A percentile compares a stretch with the other conserved stretches of the same genome.
phyloP scores from a whole-genome alignment of 1,140 invertebrate species.

The Bradysia coprophila region DNA sequence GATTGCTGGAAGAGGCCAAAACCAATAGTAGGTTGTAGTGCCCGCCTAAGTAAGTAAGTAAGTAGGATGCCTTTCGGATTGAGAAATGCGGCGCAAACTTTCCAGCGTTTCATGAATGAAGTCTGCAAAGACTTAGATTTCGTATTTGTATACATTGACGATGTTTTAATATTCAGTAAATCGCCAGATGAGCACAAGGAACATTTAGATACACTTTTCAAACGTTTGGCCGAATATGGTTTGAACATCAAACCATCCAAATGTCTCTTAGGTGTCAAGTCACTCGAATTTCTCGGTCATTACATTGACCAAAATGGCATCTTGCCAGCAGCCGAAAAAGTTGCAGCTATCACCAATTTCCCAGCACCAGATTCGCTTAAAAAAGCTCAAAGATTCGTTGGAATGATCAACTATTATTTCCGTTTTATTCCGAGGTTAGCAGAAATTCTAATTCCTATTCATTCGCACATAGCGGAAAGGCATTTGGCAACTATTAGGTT shows the following conservation, averaged over 20 bases:
- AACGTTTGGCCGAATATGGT: conserved; percentile 10
- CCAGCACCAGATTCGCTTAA: neutral
- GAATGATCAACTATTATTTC: neutral
- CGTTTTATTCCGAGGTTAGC: neutral
- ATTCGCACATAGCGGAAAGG: neutral
- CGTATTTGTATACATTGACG: conserved; percentile 27
- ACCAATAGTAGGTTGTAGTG: no score
- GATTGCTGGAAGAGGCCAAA: no score
- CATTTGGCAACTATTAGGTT: conserved; percentile 9
- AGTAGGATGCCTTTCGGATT: conserved; percentile 15
- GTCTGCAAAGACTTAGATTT: conserved; percentile 11
- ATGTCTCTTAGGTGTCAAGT: conserved; percentile 8
- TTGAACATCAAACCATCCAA: conserved; percentile 14
- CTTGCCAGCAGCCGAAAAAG: conserved; percentile 7
- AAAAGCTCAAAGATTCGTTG: neutral
- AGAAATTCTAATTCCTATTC: conserved; percentile 5
- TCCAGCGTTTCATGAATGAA: conserved; percentile 7
- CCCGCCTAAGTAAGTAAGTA: no score
- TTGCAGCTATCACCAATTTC: neutral
- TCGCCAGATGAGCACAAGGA: conserved; percentile 10
- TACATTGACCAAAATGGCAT: conserved; percentile 11
- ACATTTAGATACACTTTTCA: conserved; percentile 10
- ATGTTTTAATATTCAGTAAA: conserved; percentile 25
- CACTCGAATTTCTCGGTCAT: conserved; percentile 5
- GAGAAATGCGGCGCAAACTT: conserved; percentile 11